Conservation (phyloP, 2,797 vertebrate genomes). For the Propithecus perrieri region DNA sequence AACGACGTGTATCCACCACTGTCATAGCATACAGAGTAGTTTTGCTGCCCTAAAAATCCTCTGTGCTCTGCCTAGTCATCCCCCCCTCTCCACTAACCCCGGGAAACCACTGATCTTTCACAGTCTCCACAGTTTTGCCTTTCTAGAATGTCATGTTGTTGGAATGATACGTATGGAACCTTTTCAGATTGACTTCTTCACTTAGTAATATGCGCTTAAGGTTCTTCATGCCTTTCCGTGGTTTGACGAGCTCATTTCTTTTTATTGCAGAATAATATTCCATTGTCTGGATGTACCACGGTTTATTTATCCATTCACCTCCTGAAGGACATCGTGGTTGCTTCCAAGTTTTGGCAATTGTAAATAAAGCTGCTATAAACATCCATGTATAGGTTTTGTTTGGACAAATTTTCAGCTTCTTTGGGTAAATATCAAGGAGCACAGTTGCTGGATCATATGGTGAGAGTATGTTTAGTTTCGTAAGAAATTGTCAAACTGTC, state of each 20-base stretch:
- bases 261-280: not conserved
- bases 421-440: not conserved
- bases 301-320: not conserved
- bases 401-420: not conserved
- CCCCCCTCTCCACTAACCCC: rapidly evolving
- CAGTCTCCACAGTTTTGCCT: not conserved
- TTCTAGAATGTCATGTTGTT: not conserved
- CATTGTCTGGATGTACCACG: not conserved
- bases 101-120: not conserved
- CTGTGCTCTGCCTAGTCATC: not conserved
- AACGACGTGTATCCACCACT: not conserved
- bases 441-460: not conserved
- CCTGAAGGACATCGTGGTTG: not conserved
- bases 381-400: not conserved
- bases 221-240: not conserved
- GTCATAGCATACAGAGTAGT: not conserved
- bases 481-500: not conserved
- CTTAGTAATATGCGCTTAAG: not conserved
- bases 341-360: not conserved
- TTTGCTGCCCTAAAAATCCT: not conserved
- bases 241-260: not conserved
- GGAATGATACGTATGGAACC: not conserved
- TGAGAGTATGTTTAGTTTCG: not conserved
- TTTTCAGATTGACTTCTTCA: not conserved
- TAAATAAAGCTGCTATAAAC: too few relatives aligned